Percentiles rank a stretch among this genome's conserved stretches.
These are phyloP conservation scores for Uropetala carovei DNA, from an alignment of 2,888 invertebrate species.

Conservation along the genomic window DNA sequence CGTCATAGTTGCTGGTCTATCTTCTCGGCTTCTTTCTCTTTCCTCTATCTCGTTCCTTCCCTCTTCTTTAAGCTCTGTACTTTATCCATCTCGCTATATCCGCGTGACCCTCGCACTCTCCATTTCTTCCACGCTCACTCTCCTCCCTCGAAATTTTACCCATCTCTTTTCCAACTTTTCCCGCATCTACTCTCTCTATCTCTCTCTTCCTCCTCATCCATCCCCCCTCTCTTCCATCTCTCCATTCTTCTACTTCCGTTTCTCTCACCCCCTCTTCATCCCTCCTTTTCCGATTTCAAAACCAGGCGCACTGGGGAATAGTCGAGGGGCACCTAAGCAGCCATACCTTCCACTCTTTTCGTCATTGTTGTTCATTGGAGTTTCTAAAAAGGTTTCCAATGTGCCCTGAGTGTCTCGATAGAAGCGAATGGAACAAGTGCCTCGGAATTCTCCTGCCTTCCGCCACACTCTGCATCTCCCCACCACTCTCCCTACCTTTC, in stretches of 20 bases:
- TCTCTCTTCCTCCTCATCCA: background rate
- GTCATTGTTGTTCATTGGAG: background rate
- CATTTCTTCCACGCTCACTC: background rate
- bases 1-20: too few species aligned
- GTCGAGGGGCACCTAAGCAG: background rate
- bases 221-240: background rate
- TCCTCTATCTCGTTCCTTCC: too few species aligned
- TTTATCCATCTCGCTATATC: background rate
- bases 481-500: too few species aligned
- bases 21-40: too few species aligned
- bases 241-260: background rate
- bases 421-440: constrained; percentile 1
- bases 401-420: constrained; percentile 13
- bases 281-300: background rate
- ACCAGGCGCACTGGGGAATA: background rate
- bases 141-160: background rate
- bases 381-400: background rate
- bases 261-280: background rate
- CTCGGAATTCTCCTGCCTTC: background rate
- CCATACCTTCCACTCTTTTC: background rate
- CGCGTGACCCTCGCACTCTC: background rate
- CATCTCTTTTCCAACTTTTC: background rate
- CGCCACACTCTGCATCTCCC: background rate
- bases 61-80: too few species aligned
- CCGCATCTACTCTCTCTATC: background rate